Base-by-base conservation (phyloP, 2,797 vertebrate genomes). In the Centropyge bicolor region DNA sequence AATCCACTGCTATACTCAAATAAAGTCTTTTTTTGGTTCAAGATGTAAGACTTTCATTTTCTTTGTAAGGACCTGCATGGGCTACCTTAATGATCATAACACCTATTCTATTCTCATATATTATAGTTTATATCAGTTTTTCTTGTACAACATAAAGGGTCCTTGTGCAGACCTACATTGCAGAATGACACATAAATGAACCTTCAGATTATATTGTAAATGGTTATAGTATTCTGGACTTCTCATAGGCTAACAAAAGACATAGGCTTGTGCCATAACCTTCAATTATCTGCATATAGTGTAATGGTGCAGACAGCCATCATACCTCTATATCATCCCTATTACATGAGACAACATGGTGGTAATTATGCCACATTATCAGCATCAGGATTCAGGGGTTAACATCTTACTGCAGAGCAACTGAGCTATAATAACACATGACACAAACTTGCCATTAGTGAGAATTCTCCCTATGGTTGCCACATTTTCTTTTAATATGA, bases 401-500 rank as follows among this genome's bases (percentile, higher is more conserved):
- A 80, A 74, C 78, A 61, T 81, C 80, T 62, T 71, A 83, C 75
- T 76, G 62, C 40, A 20, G 68, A 69, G 43, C 66, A 67, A 73
- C 61, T 74, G 71, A 74, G 12, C 68, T 36, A 45, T 84, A 86
- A 83, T 74, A 76, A 67, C 75, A 76, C 83, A 73, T 64, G 76
- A 83, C 85, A 81, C 80, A 83, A 77, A 80, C 77, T 70, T 55
- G 64, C 80, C 71, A 85, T 86, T 82, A 87, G 51, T 19, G 61
- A 60, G 70, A 78, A 79, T 46, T 75, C 62, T 71, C 75, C 76
- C 82, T 57, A 16, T 66, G 70, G 83, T 74, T 84, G 66, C 69
- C 76, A 62, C 78, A 55, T 76, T 88, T 89, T 74, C 85, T 81
- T 92, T 88, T 86, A 86, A 90, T 88, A 90, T 88, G 79, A 74